Conservation (phyloP, 2,113 vertebrate genomes). For the Phalacrocorax aristotelis region DNA sequence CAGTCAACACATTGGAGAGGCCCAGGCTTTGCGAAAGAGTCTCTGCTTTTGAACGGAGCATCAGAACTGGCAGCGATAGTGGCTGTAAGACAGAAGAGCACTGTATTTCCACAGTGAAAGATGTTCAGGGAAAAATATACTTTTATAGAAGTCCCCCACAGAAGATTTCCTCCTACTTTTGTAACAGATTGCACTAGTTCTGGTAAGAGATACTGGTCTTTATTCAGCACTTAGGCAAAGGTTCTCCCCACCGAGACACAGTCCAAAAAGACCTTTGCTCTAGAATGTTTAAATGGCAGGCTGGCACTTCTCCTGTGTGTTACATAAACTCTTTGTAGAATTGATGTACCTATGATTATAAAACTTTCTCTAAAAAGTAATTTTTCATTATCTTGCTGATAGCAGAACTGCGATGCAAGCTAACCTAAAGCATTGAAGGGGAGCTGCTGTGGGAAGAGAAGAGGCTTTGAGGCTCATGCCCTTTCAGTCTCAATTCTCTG, state of each 20-base stretch:
- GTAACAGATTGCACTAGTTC: background rate
- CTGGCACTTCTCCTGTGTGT: background rate
- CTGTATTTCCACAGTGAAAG: background rate
- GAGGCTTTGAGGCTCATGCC: background rate
- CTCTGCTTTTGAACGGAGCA: background rate
- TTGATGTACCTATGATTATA: background rate
- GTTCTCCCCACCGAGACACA: background rate
- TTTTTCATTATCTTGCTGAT: background rate
- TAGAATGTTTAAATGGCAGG: background rate
- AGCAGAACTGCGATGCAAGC: background rate
- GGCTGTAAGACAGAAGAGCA: background rate
- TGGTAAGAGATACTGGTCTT: background rate
- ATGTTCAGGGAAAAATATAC: background rate
- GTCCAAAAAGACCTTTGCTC: background rate
- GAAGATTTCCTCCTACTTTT: background rate
- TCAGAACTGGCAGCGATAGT: background rate
- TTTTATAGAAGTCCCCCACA: background rate
- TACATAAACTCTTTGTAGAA: background rate
- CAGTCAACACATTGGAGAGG: background rate
- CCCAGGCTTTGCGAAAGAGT: fast-evolving
- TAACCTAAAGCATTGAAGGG: background rate
- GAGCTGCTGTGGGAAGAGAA: background rate
- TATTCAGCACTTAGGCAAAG: background rate
- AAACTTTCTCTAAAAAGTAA: background rate
- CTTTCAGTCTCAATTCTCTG: background rate